A percentile compares a stretch with the other conserved stretches of the same genome.
Conservation (phyloP, 1,140 invertebrate genomes). For the Drosophila sp. region DNA sequence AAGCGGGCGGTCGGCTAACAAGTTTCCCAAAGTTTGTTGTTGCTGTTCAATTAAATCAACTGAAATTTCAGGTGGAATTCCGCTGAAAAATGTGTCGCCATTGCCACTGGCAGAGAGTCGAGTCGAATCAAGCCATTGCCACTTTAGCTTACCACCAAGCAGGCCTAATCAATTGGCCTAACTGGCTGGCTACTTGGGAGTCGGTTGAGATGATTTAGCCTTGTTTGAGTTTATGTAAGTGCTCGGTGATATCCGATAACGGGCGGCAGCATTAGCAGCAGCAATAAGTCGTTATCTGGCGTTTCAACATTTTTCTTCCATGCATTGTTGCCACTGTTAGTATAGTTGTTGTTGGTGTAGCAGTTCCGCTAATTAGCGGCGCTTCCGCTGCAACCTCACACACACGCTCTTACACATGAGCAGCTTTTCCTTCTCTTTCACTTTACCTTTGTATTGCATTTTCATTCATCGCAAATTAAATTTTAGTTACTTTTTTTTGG, state of each 20-base stretch:
- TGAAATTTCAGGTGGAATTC: slow-evolving; percentile 27
- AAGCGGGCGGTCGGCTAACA: slow-evolving; percentile 35
- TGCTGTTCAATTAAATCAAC: slow-evolving; percentile 27
- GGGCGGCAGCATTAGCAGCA: slow-evolving; percentile 48
- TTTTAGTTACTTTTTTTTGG: slow-evolving; percentile 21
- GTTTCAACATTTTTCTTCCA: slow-evolving; percentile 68
- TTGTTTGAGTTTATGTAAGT: slow-evolving; percentile 78
- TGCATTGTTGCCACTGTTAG: slow-evolving; percentile 27
- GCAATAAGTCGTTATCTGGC: slow-evolving; percentile 70
- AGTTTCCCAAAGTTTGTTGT: slow-evolving; percentile 39
- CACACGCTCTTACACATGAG: slow-evolving; percentile 41
- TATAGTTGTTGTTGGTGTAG: slow-evolving; percentile 33
- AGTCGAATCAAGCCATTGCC: neutral
- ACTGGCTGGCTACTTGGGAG: slow-evolving; percentile 43
- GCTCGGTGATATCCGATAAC: slow-evolving; percentile 56
- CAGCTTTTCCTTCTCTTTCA: slow-evolving; percentile 56
- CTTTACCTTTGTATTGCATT: slow-evolving; percentile 35
- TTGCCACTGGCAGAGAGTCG: slow-evolving; percentile 7
- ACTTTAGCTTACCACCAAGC: slow-evolving; percentile 10
- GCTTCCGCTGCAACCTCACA: slow-evolving; percentile 75
- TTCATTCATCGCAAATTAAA: slow-evolving; percentile 38
- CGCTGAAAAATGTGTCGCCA: slow-evolving; percentile 51
- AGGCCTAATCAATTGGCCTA: slow-evolving; percentile 70
- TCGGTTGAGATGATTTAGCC: slow-evolving; percentile 71
- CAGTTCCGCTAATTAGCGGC: slow-evolving; percentile 77